Base-by-base conservation (phyloP, 2,113 vertebrate species). In the Tragulus kanchil region DNA sequence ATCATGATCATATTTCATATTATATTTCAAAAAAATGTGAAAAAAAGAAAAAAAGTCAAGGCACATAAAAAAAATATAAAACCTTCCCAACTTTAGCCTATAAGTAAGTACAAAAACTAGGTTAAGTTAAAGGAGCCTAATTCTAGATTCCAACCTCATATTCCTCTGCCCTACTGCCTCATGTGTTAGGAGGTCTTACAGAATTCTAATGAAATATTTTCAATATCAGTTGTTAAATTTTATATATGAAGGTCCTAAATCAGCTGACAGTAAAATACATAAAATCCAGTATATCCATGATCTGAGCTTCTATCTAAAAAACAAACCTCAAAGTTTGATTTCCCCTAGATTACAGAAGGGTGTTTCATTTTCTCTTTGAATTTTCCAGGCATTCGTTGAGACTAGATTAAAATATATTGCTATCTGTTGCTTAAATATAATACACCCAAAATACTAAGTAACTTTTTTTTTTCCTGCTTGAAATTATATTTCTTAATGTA, bases 301-400 rank as follows among this genome's bases (percentile, higher is more conserved):
- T 77, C 25, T 90, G 59, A 89, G 26, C 3, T 78, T 93, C 71
- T 62, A 56, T 54, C 42, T 90, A 58, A 90, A 54, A 54, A 75
- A 85, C 90, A 95, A 89, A 21, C 5, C 54, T 93, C 1, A 23
- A 73, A 73, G 56, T 92, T 69, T 93, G 36, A 92, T 85, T 87
- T n/a, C 92, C 50, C 71, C 13, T 59, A 59, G 42, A 89, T 23
- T 65, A 87, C 28, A 67, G 2, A 58, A 75, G 0, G 0, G 10
- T 95, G 19, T 73, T 90, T 93, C 52, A 58, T 73, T 90, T 96
- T 96, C 16, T 88, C 48, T 45, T 89, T 90, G 19, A 45, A 45
- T 89, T 94, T 95, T 89, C 56, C 61, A 78, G 7, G 21, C 36
- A 91, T 56, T 56, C 48, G 94, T 54, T 95, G 75, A 93, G 85